phyloP scores from a whole-genome alignment of 1,140 invertebrate species.

The Drosophila fuyamai region DNA sequence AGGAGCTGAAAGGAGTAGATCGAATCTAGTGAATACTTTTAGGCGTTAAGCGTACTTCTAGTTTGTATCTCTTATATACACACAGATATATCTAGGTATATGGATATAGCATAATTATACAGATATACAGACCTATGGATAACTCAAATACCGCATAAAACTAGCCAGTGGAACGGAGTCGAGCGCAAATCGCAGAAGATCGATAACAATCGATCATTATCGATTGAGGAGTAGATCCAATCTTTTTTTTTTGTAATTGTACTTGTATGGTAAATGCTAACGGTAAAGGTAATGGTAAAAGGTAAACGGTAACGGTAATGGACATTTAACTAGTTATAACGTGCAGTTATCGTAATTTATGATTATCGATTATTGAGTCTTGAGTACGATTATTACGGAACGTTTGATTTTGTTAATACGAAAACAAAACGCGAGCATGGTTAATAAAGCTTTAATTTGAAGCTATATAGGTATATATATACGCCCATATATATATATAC shows the following conservation, averaged over 20 bases:
- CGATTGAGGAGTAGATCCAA: conserved; percentile 29
- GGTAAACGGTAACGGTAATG: conserved; percentile 37
- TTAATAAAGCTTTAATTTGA: conserved; percentile 85
- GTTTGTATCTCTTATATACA: conserved; percentile 56
- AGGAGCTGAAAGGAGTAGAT: conserved; percentile 34
- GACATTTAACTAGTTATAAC: conserved; percentile 68
- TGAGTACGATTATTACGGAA: conserved; percentile 75
- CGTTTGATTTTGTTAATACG: conserved; percentile 82
- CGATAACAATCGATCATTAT: neutral
- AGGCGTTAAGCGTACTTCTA: conserved; percentile 52
- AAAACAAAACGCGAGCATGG: conserved; percentile 84
- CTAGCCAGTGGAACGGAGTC: conserved; percentile 37
- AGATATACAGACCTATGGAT: conserved; percentile 46
- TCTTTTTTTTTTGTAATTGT: conserved; percentile 51
- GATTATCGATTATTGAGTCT: conserved; percentile 55
- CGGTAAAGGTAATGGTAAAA: conserved; percentile 43
- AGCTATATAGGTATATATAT: conserved; percentile 79
- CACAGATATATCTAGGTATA: conserved; percentile 52
- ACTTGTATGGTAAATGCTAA: conserved; percentile 38
- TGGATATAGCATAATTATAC: conserved; percentile 66
- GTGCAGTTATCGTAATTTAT: conserved; percentile 66
- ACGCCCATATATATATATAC: conserved; percentile 50
- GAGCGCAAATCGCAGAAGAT: neutral
- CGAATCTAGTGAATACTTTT: conserved; percentile 49
- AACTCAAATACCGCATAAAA: conserved; percentile 41